Evolutionary conservation across 2,113 vertebrate genomes (phyloP), one percentile per base, ranked within the genome.

Genomic region (Cryptotis parvus): DNA sequence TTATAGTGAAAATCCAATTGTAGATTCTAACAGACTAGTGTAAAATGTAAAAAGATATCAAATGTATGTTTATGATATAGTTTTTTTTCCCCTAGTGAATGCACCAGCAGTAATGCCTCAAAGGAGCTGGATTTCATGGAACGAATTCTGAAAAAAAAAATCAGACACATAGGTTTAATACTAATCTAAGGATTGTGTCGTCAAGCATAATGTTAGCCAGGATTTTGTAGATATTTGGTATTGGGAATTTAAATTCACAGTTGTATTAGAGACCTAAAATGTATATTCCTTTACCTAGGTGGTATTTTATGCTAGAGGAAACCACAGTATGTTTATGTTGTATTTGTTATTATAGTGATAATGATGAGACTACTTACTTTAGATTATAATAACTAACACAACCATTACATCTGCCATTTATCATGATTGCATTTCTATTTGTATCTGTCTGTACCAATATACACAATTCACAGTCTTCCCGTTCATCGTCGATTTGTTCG

Each of bases 71-170:
- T 87, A 45, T 78, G 26, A 39, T 5, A 72, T 41, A 18, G 39
- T 72, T 10, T 41, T 72, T 72, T 72, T 39, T 72, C 26, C 41
- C 12, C 10, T 39, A 37, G 37, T 27, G 24, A 72, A 39, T 39
- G 35, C 26, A 22, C 41, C 9, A 37, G 35, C 22, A 39, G 35
- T 37, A 26, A 35, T 82, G 65, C 26, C 22, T 61, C 49, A 39
- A 66, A n/a, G 11, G 31, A 12, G 15, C 43, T 68, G 27, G 29
- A 2, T 41, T 61, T 29, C 26, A 3, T 26, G 31, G 70, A 37
- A 92, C 2, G 24, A 55, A 86, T 81, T 43, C 70, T 83, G 37
- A 68, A 78, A 79, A 78, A 87, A 65, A 65, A 24, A 61, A 49
- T 86, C n/a, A 16, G 14, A 73, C 73, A 61, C 15, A 24, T 16